Percentiles rank a stretch among this genome's conserved stretches.
Conservation (phyloP, 2,113 vertebrate genomes). For the Ceratotherium simum region DNA sequence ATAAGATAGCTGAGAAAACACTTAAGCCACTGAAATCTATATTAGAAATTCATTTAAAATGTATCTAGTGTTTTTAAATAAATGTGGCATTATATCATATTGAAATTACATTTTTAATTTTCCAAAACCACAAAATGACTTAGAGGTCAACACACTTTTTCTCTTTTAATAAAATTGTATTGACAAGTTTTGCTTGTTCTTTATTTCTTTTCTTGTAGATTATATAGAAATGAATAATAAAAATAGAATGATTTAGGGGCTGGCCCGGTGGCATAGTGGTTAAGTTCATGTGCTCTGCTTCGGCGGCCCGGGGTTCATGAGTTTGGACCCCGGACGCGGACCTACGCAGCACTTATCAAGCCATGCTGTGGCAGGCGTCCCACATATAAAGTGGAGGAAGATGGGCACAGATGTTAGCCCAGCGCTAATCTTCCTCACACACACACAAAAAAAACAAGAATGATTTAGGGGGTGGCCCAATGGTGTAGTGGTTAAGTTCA, state of each 20-base stretch:
- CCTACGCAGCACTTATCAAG: no score
- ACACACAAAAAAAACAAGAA: no score
- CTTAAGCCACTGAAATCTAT: not conserved
- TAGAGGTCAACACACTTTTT: not conserved
- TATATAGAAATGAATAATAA: not conserved
- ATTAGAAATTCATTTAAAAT: not conserved
- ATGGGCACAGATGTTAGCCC: no score
- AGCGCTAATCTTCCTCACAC: no score
- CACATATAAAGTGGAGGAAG: no score
- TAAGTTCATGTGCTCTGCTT: no score
- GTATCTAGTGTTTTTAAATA: not conserved
- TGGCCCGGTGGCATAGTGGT: no score
- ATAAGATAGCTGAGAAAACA: not conserved
- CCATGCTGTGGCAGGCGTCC: no score
- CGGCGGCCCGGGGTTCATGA: no score
- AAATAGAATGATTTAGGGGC: not conserved
- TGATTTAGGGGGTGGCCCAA: no score
- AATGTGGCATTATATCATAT: not conserved
- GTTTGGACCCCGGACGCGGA: no score
- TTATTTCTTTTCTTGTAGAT: not conserved
- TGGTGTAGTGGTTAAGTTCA: no score
- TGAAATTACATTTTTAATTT: slow-evolving; percentile 52
- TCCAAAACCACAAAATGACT: not conserved
- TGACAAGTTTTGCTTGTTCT: not conserved
- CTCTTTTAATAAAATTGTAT: slow-evolving; percentile 16